phyloP scores from a whole-genome alignment of 2,797 vertebrate genomes.

The Protosalanx chinensis region DNA sequence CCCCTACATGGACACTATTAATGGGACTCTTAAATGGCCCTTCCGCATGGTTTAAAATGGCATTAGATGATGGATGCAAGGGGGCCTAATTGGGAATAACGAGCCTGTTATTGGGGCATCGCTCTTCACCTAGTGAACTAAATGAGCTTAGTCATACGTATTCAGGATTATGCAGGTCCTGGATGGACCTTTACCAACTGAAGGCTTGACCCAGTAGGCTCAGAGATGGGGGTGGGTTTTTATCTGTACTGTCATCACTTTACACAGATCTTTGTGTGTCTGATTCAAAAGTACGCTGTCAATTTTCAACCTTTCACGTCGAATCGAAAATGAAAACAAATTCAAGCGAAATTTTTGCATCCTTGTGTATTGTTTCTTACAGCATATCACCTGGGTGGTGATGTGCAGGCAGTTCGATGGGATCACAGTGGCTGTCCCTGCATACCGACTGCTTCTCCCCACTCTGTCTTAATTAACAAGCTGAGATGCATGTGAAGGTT shows the following conservation, averaged over 20 bases:
- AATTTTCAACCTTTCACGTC: no score
- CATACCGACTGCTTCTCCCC: constrained; percentile 59
- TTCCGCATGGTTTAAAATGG: constrained; percentile 57
- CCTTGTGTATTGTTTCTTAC: background rate
- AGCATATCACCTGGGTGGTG: constrained; percentile 50
- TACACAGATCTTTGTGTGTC: no score
- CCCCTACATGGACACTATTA: constrained; percentile 64
- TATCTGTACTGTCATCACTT: no score
- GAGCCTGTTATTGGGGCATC: constrained; percentile 63
- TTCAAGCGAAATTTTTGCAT: no score
- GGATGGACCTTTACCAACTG: no score
- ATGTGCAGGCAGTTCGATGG: constrained; percentile 62
- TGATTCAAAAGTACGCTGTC: no score
- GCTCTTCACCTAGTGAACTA: constrained; percentile 52
- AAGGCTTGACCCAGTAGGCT: no score
- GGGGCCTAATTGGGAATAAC: constrained; percentile 72
- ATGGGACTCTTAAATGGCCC: constrained; percentile 65
- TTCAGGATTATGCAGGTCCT: background rate
- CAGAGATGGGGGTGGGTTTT: no score
- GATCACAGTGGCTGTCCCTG: constrained; percentile 49
- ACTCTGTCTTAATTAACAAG: constrained; percentile 74
- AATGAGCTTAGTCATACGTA: constrained; percentile 28
- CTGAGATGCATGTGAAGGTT: constrained; percentile 66
- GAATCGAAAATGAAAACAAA: no score
- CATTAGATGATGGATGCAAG: constrained; percentile 69